phyloP scores from a whole-genome alignment of 2,888 invertebrate species.

The Heliothis peltigera region DNA sequence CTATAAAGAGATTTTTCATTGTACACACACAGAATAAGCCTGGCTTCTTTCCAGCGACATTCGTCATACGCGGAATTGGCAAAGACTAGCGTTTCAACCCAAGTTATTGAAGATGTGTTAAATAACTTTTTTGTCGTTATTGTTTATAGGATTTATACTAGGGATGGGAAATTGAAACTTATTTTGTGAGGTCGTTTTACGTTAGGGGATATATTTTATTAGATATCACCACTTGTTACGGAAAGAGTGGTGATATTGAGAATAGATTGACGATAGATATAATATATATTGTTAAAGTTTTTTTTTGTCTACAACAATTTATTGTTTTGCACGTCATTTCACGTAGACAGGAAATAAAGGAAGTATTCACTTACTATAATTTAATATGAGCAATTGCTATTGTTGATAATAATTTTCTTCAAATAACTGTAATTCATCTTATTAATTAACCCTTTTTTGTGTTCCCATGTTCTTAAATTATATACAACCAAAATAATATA shows the following conservation, averaged over 20 bases:
- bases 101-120: constrained; percentile 63
- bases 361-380: no score
- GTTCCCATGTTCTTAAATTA: no score
- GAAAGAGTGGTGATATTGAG: constrained; percentile 16
- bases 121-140: constrained; percentile 58
- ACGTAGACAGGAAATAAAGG: background rate
- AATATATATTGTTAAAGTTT: constrained; percentile 8
- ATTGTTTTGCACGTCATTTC: background rate
- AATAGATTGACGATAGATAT: constrained; percentile 17
- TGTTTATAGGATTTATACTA: constrained; percentile 37
- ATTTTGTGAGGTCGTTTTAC: constrained; percentile 36
- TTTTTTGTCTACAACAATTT: constrained; percentile 19
- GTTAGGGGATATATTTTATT: constrained; percentile 22
- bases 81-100: constrained; percentile 58
- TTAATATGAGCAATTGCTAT: no score
- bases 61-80: constrained; percentile 70
- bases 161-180: constrained; percentile 49
- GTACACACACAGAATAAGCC: constrained; percentile 70
- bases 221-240: constrained; percentile 13
- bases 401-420: no score
- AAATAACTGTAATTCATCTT: no score
- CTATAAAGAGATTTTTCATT: constrained; percentile 72
- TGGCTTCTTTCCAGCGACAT: constrained; percentile 77
- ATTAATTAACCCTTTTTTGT: no score
- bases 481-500: no score